A percentile compares a stretch with the other conserved stretches of the same genome.
Conservation (phyloP, 2,113 vertebrate genomes). For the Microcebus griseorufus region DNA sequence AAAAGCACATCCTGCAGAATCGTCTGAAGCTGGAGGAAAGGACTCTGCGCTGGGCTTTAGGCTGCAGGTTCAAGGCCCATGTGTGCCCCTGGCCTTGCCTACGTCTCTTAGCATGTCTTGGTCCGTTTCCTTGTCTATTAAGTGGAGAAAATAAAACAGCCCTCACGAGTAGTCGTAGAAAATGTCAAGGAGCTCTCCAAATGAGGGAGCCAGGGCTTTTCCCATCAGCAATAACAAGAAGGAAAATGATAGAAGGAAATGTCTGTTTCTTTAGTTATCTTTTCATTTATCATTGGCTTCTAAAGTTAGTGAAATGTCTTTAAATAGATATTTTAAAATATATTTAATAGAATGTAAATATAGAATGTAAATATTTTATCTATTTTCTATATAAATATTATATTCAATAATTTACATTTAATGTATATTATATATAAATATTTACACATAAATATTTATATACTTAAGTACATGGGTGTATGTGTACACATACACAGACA, state of each 20-base stretch:
- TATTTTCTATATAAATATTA: neutral
- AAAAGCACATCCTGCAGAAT: rapidly evolving
- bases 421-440: neutral
- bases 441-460: neutral
- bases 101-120: neutral
- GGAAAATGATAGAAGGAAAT: neutral
- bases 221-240: neutral
- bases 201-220: neutral
- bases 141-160: neutral
- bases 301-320: neutral
- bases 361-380: neutral
- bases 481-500: neutral
- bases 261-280: neutral
- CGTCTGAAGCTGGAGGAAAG: rapidly evolving
- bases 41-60: neutral
- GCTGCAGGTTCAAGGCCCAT: neutral
- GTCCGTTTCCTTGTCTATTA: neutral
- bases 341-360: neutral
- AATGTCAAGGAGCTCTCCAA: neutral
- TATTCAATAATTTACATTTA: neutral
- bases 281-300: neutral
- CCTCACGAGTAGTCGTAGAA: neutral
- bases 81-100: neutral
- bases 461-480: neutral
- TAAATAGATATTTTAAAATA: neutral